phyloP scores from a whole-genome alignment of 2,113 vertebrate genomes.

The Sylvia atricapilla region DNA sequence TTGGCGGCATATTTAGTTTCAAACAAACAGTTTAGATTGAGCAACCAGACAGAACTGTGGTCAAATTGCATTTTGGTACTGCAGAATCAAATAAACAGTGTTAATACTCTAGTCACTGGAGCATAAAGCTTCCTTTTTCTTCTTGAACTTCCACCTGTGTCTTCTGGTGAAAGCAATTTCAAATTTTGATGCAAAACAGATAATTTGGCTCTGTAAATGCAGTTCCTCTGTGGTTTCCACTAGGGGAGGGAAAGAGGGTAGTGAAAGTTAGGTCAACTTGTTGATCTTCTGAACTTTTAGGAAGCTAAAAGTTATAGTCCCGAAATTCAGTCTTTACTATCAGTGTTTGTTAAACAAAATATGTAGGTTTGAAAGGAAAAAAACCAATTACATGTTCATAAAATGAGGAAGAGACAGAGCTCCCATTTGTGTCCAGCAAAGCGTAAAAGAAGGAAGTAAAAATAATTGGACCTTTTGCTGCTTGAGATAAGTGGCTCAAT shows the following conservation, averaged over 20 bases:
- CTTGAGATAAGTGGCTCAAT: background rate
- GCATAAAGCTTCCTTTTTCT: background rate
- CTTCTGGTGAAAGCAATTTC: background rate
- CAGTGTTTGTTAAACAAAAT: background rate
- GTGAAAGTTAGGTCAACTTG: background rate
- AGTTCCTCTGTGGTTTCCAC: background rate
- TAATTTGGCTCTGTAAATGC: background rate
- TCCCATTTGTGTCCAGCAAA: background rate
- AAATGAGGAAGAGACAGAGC: background rate
- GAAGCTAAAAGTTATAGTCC: background rate
- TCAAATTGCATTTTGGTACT: background rate
- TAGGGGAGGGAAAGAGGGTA: background rate
- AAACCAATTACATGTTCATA: background rate
- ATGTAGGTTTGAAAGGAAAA: background rate
- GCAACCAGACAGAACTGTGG: background rate
- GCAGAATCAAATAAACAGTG: background rate
- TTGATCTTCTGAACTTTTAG: background rate
- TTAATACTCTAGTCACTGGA: background rate
- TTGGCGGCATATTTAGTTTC: background rate
- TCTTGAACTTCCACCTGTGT: background rate
- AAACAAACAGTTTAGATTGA: background rate
- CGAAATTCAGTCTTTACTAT: background rate
- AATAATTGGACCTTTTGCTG: background rate
- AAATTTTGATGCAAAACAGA: background rate
- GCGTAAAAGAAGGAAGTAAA: background rate